These are phyloP conservation scores for Siphamia tubifer DNA, from an alignment of 2,113 vertebrate species.

Conservation along the genomic window DNA sequence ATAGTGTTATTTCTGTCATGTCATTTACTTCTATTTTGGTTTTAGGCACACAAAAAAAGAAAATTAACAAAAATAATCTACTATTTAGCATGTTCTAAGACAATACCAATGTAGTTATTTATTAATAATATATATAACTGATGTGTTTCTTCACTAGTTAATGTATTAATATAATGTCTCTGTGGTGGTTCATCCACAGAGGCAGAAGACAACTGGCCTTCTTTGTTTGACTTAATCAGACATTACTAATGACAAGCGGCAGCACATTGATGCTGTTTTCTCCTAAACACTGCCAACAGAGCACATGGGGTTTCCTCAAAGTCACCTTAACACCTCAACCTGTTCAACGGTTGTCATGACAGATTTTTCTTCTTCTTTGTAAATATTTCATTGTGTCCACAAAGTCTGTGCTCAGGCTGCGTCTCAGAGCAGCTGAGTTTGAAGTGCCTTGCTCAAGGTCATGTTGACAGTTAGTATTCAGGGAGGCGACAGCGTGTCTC, in stretches of 20 bases:
- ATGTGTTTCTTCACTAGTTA: too few species aligned
- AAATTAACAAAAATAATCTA: too few species aligned
- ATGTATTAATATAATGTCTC: too few species aligned
- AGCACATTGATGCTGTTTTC: background rate
- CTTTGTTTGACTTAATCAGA: background rate
- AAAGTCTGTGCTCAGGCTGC: background rate
- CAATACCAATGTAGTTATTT: too few species aligned
- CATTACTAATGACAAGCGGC: background rate
- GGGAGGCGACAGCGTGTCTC: slow-evolving; percentile 25
- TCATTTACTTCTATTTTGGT: too few species aligned
- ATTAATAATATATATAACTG: too few species aligned
- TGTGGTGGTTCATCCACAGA: too few species aligned
- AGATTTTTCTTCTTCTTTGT: background rate
- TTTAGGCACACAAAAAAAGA: too few species aligned
- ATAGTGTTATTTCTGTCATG: too few species aligned
- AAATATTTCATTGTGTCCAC: background rate
- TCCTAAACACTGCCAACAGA: background rate
- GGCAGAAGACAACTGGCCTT: too few species aligned
- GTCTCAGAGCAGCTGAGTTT: slow-evolving; percentile 50
- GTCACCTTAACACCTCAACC: slow-evolving; percentile 6
- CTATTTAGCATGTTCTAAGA: too few species aligned
- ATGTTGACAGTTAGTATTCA: slow-evolving; percentile 31
- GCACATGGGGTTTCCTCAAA: background rate
- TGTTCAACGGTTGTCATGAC: background rate
- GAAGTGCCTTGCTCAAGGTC: slow-evolving; percentile 54